These are phyloP conservation scores for Chloebia gouldiae DNA, from an alignment of 2,113 vertebrate species.

Conservation along the genomic window DNA sequence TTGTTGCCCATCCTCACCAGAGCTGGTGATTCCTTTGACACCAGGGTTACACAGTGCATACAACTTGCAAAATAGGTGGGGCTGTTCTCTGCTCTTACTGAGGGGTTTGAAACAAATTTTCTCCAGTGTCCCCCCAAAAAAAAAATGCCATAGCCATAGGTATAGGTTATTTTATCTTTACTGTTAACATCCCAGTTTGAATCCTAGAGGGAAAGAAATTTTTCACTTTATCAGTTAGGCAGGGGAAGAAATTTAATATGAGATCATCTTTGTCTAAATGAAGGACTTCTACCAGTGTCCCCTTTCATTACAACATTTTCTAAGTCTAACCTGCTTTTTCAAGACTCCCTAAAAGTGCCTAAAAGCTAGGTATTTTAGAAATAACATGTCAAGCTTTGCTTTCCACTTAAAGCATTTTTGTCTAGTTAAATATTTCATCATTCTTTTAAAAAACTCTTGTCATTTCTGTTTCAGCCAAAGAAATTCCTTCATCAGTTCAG, in stretches of 20 bases:
- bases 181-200: neutral
- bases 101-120: rapidly evolving
- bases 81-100: neutral
- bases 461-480: neutral
- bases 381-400: neutral
- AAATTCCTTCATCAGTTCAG: neutral
- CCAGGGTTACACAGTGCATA: rapidly evolving
- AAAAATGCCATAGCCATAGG: neutral
- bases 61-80: rapidly evolving
- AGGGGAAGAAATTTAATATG: neutral
- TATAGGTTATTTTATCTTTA: neutral
- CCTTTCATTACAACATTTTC: neutral
- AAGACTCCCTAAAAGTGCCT: neutral
- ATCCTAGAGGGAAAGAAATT: neutral
- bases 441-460: neutral
- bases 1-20: neutral
- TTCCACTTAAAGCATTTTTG: neutral
- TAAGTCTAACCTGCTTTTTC: neutral
- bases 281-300: neutral
- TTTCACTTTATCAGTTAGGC: neutral
- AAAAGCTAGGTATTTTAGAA: neutral
- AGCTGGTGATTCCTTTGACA: neutral
- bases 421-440: neutral
- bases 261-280: neutral
- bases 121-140: neutral